Evolutionary conservation across 35 echinoderm and acorn worm species (phyloP), one percentile per base, ranked within the genome.

Genomic region (Ptychodera flava): DNA sequence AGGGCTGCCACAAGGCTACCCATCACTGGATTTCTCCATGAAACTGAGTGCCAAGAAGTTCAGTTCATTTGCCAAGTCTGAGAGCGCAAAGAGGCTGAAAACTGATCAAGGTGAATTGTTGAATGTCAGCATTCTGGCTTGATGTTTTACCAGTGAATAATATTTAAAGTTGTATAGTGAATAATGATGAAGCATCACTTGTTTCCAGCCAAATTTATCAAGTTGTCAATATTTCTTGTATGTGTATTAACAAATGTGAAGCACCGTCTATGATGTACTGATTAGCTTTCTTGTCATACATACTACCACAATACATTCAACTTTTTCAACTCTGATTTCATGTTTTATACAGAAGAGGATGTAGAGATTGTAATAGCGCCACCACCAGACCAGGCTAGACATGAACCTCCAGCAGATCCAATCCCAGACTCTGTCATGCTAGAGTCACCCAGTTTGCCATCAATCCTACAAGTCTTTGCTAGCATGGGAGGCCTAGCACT

Each of bases 381-480:
- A 64, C 45, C 45, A 64, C 45, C 45, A 6, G 45, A 64, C 45
- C 45, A 64, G 22, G 45, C 45, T 64, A 64, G 45, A 64, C 45
- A 64, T 64, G 45, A 64, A 22, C 45, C 45, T 12, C 45, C 45
- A 64, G 45, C 22, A 12, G 45, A 64, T 64, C 45, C 45, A 12
- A 86, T 83, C 79, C 79, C 91, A 29, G 91, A 97, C 10, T 33
- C 86, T 34, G 37, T 88, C 0, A 79, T 98, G 0, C 78, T 98
- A 64, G 92, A 98, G 22, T 87, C 92, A 0, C 84, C 95, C n/a
- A 85, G 90, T 28, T 80, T 98, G 15, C 91, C 95, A 85, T 98
- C 95, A 30, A 92, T 98, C 83, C 90, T 98, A 22, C 90, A 98
- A 33, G 93, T 98, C 31, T 98, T 98, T 98, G 95, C 95, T 80